Evolutionary conservation across 2,888 invertebrate genomes (phyloP).

Genomic region (Drosophila mayaguana): DNA sequence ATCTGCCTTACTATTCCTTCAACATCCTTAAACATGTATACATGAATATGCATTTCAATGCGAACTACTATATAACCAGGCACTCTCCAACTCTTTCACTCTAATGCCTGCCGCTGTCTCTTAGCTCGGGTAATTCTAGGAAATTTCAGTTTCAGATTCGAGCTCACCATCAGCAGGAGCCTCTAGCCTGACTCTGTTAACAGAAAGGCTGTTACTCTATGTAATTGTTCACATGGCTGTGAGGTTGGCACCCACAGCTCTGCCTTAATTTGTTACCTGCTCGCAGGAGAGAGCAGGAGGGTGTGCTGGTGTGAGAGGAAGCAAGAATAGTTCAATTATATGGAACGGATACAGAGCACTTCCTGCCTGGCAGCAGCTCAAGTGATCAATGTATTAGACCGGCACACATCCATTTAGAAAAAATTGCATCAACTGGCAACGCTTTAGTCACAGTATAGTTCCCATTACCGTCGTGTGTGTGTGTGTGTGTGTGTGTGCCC

Average conservation of each 20-base stretch:
- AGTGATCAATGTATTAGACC: constrained; percentile 38
- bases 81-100: not conserved
- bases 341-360: constrained; percentile 32
- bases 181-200: not conserved
- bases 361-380: constrained; percentile 36
- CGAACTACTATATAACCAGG: not conserved
- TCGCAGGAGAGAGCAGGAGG: not conserved
- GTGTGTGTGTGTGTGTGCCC: not conserved
- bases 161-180: not conserved
- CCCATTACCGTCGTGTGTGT: constrained; percentile 13
- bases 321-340: not conserved
- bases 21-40: too few relatives aligned
- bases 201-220: not conserved
- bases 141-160: not conserved
- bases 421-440: constrained; percentile 26
- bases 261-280: constrained; percentile 2
- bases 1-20: too few relatives aligned
- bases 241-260: constrained; percentile 6
- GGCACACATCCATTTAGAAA: constrained; percentile 21
- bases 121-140: not conserved
- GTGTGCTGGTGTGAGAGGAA: not conserved
- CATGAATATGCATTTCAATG: not conserved
- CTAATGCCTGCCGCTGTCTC: not conserved
- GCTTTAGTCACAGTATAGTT: constrained; percentile 25
- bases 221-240: not conserved